These are phyloP conservation scores for Echiichthys vipera DNA, from an alignment of 2,797 vertebrate species.

Conservation along the genomic window DNA sequence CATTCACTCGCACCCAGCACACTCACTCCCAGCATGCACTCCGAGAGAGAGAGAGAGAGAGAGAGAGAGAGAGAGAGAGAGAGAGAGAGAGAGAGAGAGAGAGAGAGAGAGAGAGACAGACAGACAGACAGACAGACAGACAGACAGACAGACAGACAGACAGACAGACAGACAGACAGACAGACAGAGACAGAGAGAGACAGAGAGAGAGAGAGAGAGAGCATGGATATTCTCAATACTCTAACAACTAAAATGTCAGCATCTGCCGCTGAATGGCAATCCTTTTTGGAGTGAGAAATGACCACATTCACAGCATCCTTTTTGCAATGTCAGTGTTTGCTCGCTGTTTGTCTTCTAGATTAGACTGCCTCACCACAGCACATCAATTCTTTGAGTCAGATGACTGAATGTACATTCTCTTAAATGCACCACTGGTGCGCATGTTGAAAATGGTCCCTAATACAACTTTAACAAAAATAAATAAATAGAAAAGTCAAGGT, in stretches of 20 bases:
- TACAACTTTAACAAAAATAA: constrained; percentile 12
- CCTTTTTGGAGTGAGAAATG: constrained; percentile 4
- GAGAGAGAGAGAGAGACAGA: too few species aligned
- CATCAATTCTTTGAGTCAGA: constrained; percentile 19
- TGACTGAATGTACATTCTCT: constrained; percentile 16
- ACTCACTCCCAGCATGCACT: too few species aligned
- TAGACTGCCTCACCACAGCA: constrained; percentile 3
- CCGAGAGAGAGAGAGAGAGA: too few species aligned
- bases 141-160: too few species aligned
- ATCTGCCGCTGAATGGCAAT: not conserved
- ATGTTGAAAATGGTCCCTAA: not conserved
- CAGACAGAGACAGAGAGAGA: too few species aligned
- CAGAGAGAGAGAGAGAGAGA: too few species aligned
- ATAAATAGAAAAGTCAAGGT: constrained; percentile 5
- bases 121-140: too few species aligned
- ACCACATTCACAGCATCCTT: constrained; percentile 10
- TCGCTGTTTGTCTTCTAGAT: constrained; percentile 34
- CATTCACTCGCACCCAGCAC: too few species aligned
- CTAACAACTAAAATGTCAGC: constrained; percentile 7
- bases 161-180: too few species aligned
- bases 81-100: too few species aligned
- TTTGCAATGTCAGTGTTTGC: not conserved
- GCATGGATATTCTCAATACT: too few species aligned
- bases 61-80: too few species aligned
- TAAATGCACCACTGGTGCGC: constrained; percentile 7